Conservation (phyloP, 2,797 vertebrate genomes). For the Agapornis canus region DNA sequence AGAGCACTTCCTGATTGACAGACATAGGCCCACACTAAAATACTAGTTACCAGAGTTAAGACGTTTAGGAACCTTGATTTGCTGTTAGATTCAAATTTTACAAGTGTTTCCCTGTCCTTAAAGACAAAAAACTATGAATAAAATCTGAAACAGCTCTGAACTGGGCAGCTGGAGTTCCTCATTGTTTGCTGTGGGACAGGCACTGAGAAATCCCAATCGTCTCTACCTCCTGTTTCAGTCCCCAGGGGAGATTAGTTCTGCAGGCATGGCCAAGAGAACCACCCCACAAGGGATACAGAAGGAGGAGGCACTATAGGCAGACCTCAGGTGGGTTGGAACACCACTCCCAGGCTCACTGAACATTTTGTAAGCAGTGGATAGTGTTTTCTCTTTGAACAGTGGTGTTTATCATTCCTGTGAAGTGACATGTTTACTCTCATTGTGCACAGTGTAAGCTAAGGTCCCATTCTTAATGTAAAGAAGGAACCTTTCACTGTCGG, state of each 20-base stretch:
- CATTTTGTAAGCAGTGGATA: background rate
- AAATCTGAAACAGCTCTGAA: constrained; percentile 38
- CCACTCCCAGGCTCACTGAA: background rate
- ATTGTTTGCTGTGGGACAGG: background rate
- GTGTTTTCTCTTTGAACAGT: background rate
- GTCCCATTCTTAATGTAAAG: background rate
- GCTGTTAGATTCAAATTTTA: background rate
- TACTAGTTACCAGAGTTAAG: background rate
- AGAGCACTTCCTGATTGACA: background rate
- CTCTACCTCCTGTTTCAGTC: background rate
- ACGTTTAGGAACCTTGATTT: background rate
- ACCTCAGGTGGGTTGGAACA: background rate
- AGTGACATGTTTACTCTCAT: background rate
- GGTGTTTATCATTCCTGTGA: constrained; percentile 3
- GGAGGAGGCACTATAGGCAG: background rate
- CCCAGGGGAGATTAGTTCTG: background rate
- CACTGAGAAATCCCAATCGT: background rate
- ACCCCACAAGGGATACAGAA: background rate
- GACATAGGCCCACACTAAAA: background rate
- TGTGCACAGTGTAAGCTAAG: background rate
- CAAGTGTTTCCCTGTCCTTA: background rate
- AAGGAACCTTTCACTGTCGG: background rate
- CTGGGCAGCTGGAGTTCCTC: constrained; percentile 37
- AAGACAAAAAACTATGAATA: background rate
- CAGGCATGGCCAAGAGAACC: background rate